Base-by-base conservation (phyloP, 2,888 invertebrate species). In the Hylaea fasciaria region DNA sequence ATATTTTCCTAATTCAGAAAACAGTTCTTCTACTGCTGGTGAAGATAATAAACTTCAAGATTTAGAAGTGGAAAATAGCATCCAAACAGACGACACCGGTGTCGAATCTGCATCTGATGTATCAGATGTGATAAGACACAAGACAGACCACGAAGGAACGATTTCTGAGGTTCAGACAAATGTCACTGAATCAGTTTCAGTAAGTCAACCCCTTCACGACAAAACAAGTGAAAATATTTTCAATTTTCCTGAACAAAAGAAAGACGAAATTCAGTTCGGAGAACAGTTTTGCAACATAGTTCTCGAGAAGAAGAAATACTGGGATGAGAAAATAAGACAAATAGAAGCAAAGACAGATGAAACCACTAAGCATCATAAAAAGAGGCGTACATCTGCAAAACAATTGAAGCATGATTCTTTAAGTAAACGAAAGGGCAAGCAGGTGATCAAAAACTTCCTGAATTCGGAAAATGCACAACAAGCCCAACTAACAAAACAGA, bases 91-190 rank as follows among this genome's bases (percentile, higher is more conserved):
- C 59, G 74, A 80, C 57, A 72, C 70, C 41, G 72, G 75, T 85
- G 92, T 92, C 93, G 78, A 90, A 88, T 93, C 93, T 71, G 92
- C 93, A 62, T 93, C 93, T 93, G 92, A 83, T 72, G 59, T 55
- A 57, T 64, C 91, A 92, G 93, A 93, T 89, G 92, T 92, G 92
- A 92, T 87, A 74, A 90, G 91, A 92, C 87, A 85, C 76, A 74
- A 76, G 69, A 75, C 72, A 64, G 63, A 77, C 77, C 69, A 78
- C 76, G 89, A 89, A 86, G 89, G 88, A 78, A 78, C 75, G 92
- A 92, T 91, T 93, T 93, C 92, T 89, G 91, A 90, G 89, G 87
- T 92, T 93, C 92, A 93, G 92, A 71, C 82, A 81, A 86, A 82
- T 83, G 87, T 81, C 83, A 87, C 91, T 93, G 93, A 93, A 91